Evolutionary conservation across 2,888 invertebrate genomes (phyloP), one percentile per base, ranked within the genome.

Genomic region (Zonitis immaculata): DNA sequence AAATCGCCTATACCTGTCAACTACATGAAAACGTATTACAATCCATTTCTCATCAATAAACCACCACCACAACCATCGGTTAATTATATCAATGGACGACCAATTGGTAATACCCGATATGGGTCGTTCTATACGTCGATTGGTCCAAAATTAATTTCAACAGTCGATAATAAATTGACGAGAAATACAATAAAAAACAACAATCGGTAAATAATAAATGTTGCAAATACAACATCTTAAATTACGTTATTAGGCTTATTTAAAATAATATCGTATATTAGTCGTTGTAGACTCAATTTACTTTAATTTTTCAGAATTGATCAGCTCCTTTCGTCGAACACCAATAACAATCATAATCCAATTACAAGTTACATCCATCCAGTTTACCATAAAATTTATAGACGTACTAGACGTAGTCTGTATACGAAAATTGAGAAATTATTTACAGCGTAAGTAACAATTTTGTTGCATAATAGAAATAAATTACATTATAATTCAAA

Each of bases 381-480:
- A 3, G 61, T 66, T 20, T 67, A 60, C 27, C 66, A 70, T 59
- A 59, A 62, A 32, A 80, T 82, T 61, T 85, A 87, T 68, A 80
- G 86, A 64, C 77, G 77, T 44, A 85, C 82, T 57, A 76, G 86
- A 64, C 74, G 84, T 42, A 82, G 82, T 46, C 71, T 87, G 18
- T 85, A 83, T 66, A 76, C 74, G 50, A 86, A 85, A 73, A 70
- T 87, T 51, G 85, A 85, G 67, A 77, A 75, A 56, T 76, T 86
- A 60, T 75, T 86, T 47, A 78, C 77, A 58, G 80, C 82, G 87
- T 86, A 76, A 81, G 84, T 80, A 16, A 43, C 48, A 25, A 20
- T 9, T 51, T 16, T 14, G 14, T 16, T 16, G 3, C 16, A 8
- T 35, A 14, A 32, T 16, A 5, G 3, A 25, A 44, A 44, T 12